Base-by-base conservation (phyloP, 2,888 invertebrate genomes). In the Criorhina ranunculi region DNA sequence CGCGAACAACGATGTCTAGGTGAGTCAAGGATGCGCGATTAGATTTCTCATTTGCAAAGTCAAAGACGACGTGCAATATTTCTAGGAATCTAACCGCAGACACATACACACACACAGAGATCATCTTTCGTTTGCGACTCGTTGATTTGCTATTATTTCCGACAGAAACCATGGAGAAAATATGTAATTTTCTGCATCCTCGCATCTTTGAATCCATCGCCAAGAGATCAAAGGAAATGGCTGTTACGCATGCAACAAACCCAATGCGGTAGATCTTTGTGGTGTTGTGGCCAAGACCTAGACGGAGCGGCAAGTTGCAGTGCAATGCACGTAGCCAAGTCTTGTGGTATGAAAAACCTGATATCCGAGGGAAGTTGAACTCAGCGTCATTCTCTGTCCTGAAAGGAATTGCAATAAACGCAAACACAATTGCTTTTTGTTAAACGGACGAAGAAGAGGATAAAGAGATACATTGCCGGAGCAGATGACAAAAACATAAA, bases 321-420 rank as follows among this genome's bases (percentile, higher is more conserved):
- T 66, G 76, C 59, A 59, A 44, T 42, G 49, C 51, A 72, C 66
- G 51, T 53, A 55, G 19, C 9, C 9, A 12, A 42, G 33, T 8
- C 35, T 44, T 77, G 46, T 59, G 40, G 64, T 46, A 66, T n/a
- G 29, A 12, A 53, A 42, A 80, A 80, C 75, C 67, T 75, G 75
- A 80, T 80, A 80, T 80, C 60, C 80, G 75, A 80, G 80, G 60
- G 80, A 80, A 80, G 60, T 75, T 75, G 73, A 80, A 80, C 75
- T 46, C 15, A 37, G 17, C 60, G 67, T 67, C 60, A 53, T 60
- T 66, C 33, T 35, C 24, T 42, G n/a, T 8, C 33, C 19, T 9
- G n/a, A 42, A 40, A 15, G 31, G 51, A 49, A 79, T 51, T 37
- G 42, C 35, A 51, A 51, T 77, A 31, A 46, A 69, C 29, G 33